phyloP scores from a whole-genome alignment of 2,888 invertebrate species.

The Eupithecia insigniata region DNA sequence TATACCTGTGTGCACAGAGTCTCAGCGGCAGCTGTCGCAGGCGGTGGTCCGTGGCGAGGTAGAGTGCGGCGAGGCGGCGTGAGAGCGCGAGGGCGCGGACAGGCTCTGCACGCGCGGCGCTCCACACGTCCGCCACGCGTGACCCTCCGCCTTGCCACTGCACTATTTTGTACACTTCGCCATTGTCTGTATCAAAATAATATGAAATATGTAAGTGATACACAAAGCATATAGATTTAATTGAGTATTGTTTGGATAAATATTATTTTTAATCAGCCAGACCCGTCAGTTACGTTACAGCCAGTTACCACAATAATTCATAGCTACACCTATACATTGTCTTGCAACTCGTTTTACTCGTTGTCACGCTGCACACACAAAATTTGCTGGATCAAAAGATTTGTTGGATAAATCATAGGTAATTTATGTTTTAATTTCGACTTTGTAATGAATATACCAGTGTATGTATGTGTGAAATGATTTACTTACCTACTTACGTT shows the following conservation, averaged over 20 bases:
- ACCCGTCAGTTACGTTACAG: too few relatives aligned
- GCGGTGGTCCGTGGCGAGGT: conserved; percentile 85
- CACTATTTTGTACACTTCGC: conserved; percentile 86
- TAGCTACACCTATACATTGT: too few relatives aligned
- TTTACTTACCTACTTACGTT: too few relatives aligned
- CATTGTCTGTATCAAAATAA: conserved; percentile 71
- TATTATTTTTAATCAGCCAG: background rate
- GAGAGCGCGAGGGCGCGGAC: conserved; percentile 85
- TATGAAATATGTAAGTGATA: background rate
- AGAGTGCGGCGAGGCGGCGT: conserved; percentile 81
- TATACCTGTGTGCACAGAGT: conserved; percentile 74
- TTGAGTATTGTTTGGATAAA: background rate
- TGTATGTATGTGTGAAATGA: too few relatives aligned
- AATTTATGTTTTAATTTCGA: too few relatives aligned
- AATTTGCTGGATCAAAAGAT: too few relatives aligned
- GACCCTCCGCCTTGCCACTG: conserved; percentile 85
- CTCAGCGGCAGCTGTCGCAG: conserved; percentile 83
- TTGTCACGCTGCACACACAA: too few relatives aligned
- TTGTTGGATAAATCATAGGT: too few relatives aligned
- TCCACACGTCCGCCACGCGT: conserved; percentile 85
- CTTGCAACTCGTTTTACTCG: too few relatives aligned
- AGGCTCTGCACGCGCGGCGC: conserved; percentile 82
- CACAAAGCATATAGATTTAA: background rate
- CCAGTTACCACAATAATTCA: too few relatives aligned
- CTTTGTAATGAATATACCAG: too few relatives aligned